phyloP scores from a whole-genome alignment of 2,888 invertebrate species.

The Sicus ferrugineus region DNA sequence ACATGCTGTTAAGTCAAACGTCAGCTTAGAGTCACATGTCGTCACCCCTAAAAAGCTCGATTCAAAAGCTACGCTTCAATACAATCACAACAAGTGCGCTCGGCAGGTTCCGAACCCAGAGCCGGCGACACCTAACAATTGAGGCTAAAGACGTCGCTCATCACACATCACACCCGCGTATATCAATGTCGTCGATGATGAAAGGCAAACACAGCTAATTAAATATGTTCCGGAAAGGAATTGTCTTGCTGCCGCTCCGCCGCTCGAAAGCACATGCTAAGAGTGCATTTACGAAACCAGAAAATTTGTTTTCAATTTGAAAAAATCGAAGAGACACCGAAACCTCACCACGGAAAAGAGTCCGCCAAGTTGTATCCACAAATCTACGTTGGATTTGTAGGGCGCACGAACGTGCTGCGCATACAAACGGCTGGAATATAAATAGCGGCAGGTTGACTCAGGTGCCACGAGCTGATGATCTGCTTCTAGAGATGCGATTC shows the following conservation, averaged over 20 bases:
- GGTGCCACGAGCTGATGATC: constrained; percentile 21
- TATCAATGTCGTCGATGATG: neutral
- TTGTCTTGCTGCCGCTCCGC: neutral
- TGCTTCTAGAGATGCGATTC: constrained; percentile 12
- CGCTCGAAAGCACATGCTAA: neutral
- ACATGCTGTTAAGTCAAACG: too few relatives aligned
- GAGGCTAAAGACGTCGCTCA: neutral
- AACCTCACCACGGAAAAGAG: neutral
- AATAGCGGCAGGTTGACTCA: constrained; percentile 24
- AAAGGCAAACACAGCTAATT: constrained; percentile 27
- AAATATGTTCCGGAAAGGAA: constrained; percentile 15
- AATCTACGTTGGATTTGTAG: constrained; percentile 18
- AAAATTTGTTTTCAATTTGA: constrained; percentile 13
- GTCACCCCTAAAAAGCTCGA: too few relatives aligned
- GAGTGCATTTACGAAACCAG: constrained; percentile 14
- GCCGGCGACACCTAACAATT: neutral
- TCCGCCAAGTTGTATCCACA: neutral
- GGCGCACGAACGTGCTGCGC: constrained; percentile 23
- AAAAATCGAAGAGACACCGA: neutral
- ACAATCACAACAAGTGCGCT: too few relatives aligned
- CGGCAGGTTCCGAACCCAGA: neutral
- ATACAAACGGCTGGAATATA: neutral
- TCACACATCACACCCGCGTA: too few relatives aligned
- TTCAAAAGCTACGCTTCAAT: too few relatives aligned
- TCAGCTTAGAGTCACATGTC: too few relatives aligned